Conservation (phyloP, 2,113 vertebrate genomes). For the Chascanopsetta lugubris region DNA sequence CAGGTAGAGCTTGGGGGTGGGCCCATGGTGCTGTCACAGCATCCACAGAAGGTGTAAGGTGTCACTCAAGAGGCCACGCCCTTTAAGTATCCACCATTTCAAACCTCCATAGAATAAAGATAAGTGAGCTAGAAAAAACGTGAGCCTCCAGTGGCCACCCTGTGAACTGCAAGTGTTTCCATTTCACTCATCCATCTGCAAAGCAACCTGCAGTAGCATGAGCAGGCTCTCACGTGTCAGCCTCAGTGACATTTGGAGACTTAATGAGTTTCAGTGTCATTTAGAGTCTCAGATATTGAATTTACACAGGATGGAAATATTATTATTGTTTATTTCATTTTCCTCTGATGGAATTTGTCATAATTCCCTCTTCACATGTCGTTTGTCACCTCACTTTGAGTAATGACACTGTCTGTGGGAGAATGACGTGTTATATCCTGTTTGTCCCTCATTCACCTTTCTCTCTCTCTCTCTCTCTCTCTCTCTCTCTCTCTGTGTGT, state of each 20-base stretch:
- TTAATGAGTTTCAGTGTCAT: constrained; percentile 70
- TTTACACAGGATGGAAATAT: constrained; percentile 48
- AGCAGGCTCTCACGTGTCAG: constrained; percentile 31
- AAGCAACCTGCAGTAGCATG: constrained; percentile 8
- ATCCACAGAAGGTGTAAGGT: too few species aligned
- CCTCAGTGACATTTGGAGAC: constrained; percentile 61
- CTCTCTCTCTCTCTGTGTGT: background rate
- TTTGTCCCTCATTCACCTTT: constrained; percentile 18
- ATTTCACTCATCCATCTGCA: too few species aligned
- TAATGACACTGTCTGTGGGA: constrained; percentile 50
- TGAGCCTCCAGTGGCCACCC: too few species aligned
- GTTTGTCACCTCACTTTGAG: constrained; percentile 20
- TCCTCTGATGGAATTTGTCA: constrained; percentile 47
- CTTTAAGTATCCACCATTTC: too few species aligned
- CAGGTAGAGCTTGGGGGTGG: too few species aligned
- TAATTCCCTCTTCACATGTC: constrained; percentile 24
- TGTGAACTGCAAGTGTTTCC: too few species aligned
- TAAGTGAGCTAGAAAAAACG: too few species aligned
- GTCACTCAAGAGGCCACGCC: too few species aligned
- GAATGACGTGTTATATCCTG: constrained; percentile 54
- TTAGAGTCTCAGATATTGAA: constrained; percentile 58
- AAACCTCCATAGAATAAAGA: too few species aligned
- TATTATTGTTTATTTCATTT: too few species aligned
- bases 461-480: constrained; percentile 36
- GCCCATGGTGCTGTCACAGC: too few species aligned